These are phyloP conservation scores for Pica pica DNA, from an alignment of 2,113 vertebrate genomes.

Conservation along the genomic window DNA sequence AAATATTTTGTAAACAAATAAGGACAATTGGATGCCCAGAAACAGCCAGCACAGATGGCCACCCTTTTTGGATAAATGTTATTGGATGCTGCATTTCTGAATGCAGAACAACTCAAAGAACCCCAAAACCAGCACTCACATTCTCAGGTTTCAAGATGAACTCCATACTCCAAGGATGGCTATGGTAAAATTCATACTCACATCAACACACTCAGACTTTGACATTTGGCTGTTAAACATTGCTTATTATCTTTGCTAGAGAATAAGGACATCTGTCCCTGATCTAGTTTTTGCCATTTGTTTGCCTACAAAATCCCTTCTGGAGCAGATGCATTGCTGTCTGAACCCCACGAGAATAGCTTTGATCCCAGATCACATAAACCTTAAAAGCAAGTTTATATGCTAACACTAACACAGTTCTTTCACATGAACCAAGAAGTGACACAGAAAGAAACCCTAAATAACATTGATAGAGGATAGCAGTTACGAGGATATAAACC, in stretches of 20 bases:
- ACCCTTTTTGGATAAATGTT: neutral
- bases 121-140: neutral
- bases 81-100: neutral
- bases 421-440: slow-evolving; percentile 23
- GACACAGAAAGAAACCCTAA: neutral
- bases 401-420: neutral
- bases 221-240: neutral
- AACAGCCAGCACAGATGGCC: rapidly evolving
- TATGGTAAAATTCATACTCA: neutral
- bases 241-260: neutral
- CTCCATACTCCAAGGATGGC: neutral
- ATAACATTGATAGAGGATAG: neutral
- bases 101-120: neutral
- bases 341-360: neutral
- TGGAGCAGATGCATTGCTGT: neutral
- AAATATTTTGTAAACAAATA: neutral
- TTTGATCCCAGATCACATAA: slow-evolving; percentile 2
- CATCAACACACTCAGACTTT: neutral
- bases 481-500: neutral
- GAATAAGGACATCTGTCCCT: neutral
- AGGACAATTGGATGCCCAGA: neutral
- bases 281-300: neutral
- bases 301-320: slow-evolving; percentile 4
- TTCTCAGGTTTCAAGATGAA: neutral
- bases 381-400: neutral